Percentiles rank a stretch among this genome's conserved stretches.
Conservation (phyloP, 2,113 vertebrate genomes). For the Enhydra lutris region DNA sequence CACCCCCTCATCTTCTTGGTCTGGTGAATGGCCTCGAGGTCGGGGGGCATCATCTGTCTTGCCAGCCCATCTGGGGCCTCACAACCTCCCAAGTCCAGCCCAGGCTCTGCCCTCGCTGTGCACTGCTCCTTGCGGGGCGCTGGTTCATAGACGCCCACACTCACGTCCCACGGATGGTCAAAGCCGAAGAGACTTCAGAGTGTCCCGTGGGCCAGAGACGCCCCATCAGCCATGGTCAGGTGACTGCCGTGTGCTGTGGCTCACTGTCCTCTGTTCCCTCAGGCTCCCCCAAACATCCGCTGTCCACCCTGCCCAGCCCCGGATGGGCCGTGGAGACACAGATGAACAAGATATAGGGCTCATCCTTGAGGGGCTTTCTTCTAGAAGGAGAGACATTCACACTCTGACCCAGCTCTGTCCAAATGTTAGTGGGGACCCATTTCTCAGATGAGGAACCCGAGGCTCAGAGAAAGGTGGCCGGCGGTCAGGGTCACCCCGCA, state of each 20-base stretch:
- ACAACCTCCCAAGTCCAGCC: not conserved
- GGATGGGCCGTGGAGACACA: not conserved
- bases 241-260: rapidly evolving
- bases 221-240: not conserved
- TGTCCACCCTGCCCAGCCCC: not conserved
- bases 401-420: not conserved
- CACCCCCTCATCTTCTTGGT: not conserved
- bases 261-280: not conserved
- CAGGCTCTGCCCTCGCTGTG: not conserved
- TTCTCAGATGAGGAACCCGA: not conserved
- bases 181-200: not conserved
- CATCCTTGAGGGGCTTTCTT: not conserved
- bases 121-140: not conserved
- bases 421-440: not conserved
- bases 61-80: not conserved
- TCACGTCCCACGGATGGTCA: not conserved
- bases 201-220: rapidly evolving
- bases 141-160: not conserved
- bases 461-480: not conserved
- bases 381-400: not conserved
- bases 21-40: not conserved
- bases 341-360: not conserved
- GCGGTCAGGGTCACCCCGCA: not conserved
- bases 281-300: not conserved
- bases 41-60: not conserved